Conservation (phyloP, 1,140 invertebrate species). For the Diplogasteroides magnus region DNA sequence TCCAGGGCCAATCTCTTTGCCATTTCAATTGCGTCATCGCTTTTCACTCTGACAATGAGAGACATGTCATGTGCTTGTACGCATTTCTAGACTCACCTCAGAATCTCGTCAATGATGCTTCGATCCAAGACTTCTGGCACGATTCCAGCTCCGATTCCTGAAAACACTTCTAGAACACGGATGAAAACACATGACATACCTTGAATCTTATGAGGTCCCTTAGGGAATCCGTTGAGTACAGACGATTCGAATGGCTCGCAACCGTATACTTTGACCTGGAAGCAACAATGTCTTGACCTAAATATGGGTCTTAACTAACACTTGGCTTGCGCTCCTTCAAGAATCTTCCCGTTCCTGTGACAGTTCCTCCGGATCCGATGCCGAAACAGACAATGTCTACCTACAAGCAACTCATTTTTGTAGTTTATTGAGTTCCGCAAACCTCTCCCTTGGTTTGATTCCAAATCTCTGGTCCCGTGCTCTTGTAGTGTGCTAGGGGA, state of each 20-base stretch:
- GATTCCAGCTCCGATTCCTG: conserved; percentile 33
- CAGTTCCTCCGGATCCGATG: conserved; percentile 33
- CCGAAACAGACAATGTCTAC: conserved; percentile 31
- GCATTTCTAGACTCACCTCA: neutral
- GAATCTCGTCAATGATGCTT: conserved; percentile 5
- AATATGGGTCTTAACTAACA: conserved; percentile 14
- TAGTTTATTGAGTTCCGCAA: neutral
- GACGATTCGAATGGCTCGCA: conserved; percentile 32
- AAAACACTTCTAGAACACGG: neutral
- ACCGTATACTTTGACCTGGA: conserved; percentile 8
- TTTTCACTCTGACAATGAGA: conserved; percentile 19
- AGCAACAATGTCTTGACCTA: neutral
- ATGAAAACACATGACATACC: conserved; percentile 7
- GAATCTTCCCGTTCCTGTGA: conserved; percentile 31
- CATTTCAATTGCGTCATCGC: conserved; percentile 31
- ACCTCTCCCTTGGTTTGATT: conserved; percentile 28
- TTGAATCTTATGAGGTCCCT: conserved; percentile 30
- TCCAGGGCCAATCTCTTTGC: conserved; percentile 27
- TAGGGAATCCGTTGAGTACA: conserved; percentile 18
- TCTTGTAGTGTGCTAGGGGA: conserved; percentile 25
- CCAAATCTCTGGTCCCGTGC: conserved; percentile 37
- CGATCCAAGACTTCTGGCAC: conserved; percentile 23
- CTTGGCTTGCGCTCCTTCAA: conserved; percentile 34
- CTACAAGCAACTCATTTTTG: neutral
- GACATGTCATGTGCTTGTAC: too few relatives aligned